Evolutionary conservation across 2,888 invertebrate species (phyloP).

Genomic region (Ischnura elegans): DNA sequence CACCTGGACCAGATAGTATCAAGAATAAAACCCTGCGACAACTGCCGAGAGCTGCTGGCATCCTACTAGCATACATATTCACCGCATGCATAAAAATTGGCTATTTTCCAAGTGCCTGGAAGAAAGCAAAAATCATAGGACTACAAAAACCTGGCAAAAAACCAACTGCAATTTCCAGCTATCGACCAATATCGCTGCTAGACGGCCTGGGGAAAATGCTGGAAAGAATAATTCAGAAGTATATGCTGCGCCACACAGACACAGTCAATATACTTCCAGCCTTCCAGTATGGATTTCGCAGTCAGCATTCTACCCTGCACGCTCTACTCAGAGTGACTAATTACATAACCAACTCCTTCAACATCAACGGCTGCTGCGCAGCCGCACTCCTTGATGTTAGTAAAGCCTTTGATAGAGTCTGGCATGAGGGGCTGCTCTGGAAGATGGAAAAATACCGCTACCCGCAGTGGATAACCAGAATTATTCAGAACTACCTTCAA

Average conservation of each 20-base stretch:
- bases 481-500: too few relatives aligned
- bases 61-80: not conserved
- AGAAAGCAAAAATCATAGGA: not conserved
- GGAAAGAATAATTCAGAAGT: not conserved
- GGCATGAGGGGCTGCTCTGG: not conserved
- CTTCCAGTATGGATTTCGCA: too few relatives aligned
- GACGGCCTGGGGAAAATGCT: not conserved
- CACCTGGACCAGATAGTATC: not conserved
- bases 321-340: too few relatives aligned
- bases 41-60: not conserved
- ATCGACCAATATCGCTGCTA: not conserved
- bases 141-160: not conserved
- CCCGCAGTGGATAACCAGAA: not conserved
- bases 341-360: too few relatives aligned
- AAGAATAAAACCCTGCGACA: not conserved
- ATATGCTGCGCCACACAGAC: too few relatives aligned
- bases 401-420: too few relatives aligned
- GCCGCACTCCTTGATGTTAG: not conserved
- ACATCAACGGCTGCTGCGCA: too few relatives aligned
- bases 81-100: not conserved
- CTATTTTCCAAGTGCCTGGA: not conserved
- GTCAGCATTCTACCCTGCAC: too few relatives aligned
- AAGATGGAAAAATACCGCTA: not conserved
- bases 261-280: too few relatives aligned
- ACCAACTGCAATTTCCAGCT: not conserved